These are phyloP conservation scores for Clunio marinus DNA, from an alignment of 2,888 invertebrate genomes.

Conservation along the genomic window DNA sequence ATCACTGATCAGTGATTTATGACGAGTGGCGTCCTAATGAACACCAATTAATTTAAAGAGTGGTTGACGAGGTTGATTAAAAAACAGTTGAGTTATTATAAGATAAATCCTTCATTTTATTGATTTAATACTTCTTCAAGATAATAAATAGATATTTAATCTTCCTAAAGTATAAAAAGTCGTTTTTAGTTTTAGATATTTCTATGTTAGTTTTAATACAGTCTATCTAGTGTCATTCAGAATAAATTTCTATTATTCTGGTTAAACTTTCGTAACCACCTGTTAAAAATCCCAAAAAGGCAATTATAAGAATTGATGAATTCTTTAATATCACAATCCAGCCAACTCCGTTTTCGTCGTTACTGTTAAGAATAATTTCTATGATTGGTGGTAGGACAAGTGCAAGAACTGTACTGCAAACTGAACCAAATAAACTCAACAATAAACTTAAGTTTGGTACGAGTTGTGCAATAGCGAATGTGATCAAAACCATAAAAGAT, in stretches of 20 bases:
- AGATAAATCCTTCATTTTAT: too few species aligned
- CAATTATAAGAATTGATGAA: slow-evolving; percentile 61
- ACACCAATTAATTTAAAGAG: too few species aligned
- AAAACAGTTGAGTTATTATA: too few species aligned
- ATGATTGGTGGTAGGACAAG: slow-evolving; percentile 84
- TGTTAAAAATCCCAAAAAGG: slow-evolving; percentile 65
- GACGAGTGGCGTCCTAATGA: too few species aligned
- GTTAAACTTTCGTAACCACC: slow-evolving; percentile 71
- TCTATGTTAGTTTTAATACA: too few species aligned
- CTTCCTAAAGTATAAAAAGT: too few species aligned
- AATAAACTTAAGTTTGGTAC: slow-evolving; percentile 82
- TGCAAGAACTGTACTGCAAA: slow-evolving; percentile 82
- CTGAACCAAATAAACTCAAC: slow-evolving; percentile 87
- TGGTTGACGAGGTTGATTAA: too few species aligned
- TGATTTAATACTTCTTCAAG: too few species aligned
- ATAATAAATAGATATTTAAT: too few species aligned
- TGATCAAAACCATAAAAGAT: slow-evolving; percentile 67
- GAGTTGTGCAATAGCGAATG: slow-evolving; percentile 77
- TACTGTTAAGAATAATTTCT: slow-evolving; percentile 58
- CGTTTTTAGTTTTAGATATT: too few species aligned
- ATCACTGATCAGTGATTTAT: too few species aligned
- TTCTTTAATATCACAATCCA: slow-evolving; percentile 57
- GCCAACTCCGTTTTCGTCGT: slow-evolving; percentile 44
- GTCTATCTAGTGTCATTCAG: too few species aligned
- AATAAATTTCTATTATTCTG: slow-evolving; percentile 53